These are phyloP conservation scores for Dusona sp. DNA, from an alignment of 2,888 invertebrate genomes.

Conservation along the genomic window DNA sequence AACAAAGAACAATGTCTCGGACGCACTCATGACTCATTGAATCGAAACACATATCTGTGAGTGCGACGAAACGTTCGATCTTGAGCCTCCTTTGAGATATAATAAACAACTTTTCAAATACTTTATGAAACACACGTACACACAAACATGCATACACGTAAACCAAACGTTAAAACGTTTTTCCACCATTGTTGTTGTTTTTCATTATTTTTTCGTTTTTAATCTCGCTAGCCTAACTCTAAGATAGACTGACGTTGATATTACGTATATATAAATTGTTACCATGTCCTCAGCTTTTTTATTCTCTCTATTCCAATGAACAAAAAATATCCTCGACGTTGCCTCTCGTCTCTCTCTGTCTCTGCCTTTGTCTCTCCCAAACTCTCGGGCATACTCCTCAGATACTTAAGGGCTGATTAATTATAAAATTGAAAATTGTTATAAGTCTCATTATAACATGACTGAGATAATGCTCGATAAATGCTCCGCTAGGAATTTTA, in stretches of 20 bases:
- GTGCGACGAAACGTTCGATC: constrained; percentile 66
- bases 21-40: constrained; percentile 63
- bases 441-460: neutral
- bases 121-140: constrained; percentile 62
- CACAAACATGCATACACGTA: constrained; percentile 12
- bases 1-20: constrained; percentile 44
- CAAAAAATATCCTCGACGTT: constrained; percentile 16
- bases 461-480: constrained; percentile 23
- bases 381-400: constrained; percentile 20
- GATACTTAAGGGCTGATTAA: neutral
- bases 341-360: constrained; percentile 13
- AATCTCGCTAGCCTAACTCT: constrained; percentile 75
- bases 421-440: neutral
- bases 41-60: constrained; percentile 76
- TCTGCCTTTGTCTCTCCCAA: constrained; percentile 18
- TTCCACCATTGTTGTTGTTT: neutral
- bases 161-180: constrained; percentile 11
- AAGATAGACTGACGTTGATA: constrained; percentile 74
- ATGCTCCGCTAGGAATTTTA: constrained; percentile 1
- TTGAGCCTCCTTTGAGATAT: constrained; percentile 70
- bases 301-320: constrained; percentile 58
- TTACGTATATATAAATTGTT: constrained; percentile 62
- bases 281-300: constrained; percentile 66
- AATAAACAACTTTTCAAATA: constrained; percentile 69
- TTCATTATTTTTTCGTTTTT: constrained; percentile 66